Base-by-base conservation (phyloP, 2,888 invertebrate species). In the Acleris holmiana region DNA sequence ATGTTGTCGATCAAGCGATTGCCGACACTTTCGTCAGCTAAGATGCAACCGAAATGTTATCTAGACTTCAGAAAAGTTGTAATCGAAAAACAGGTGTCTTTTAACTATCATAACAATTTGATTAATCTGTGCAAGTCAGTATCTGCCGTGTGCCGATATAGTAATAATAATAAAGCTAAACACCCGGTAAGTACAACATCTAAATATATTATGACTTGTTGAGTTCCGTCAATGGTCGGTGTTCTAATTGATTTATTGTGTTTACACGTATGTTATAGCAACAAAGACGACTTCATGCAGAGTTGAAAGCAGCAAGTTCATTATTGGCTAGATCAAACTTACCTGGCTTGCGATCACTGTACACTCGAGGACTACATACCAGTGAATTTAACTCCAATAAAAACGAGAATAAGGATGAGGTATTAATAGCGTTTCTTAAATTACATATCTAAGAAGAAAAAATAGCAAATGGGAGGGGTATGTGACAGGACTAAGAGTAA, bases 281-380 rank as follows among this genome's bases (percentile, higher is more conserved):
- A 75, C 70, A 86, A 21, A 74, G 72, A 19, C 74, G 79, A 1
- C 84, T 93, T 40, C 84, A 91, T 73, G 89, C 82, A 58, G 95
- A 95, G 82, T 94, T 93, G 71, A 89, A 89, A 73, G 94, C 94
- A 48, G 92, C 94, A n/a, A 91, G 91, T 75, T 79, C 89, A 0
- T 72, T 95, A 63, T 71, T 94, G 21, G 84, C 82, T 49, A 85
- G 94, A 61, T 94, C 94, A 6, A 92, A 93, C 64, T 75, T 94
- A 23, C 84, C 88, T 1, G 74, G 80, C 66, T 64, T 91, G 10
- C 77, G 77, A 66, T 74, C 84, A 48, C 65, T 91, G 8, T 70
- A 76, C 2, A 71, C 53, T n/a, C 51, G 84, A 56, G 71, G 72
- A 1, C 68, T 91, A 44, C 87, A 89, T 65, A 86, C 89, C 35